Conservation (phyloP, 2,113 vertebrate genomes). For the Microcebus lehilahytsara region DNA sequence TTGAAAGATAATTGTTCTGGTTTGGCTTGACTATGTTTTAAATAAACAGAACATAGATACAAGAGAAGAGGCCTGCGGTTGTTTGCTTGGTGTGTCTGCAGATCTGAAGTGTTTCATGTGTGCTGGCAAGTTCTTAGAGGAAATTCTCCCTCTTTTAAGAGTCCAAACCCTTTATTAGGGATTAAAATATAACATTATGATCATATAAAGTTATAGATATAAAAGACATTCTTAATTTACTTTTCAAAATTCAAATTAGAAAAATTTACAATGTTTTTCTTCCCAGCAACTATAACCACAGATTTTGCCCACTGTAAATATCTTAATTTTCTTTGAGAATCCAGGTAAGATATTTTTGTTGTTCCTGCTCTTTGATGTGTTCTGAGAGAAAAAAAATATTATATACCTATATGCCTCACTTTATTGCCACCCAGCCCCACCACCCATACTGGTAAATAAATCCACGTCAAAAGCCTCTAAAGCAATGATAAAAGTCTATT, state of each 20-base stretch:
- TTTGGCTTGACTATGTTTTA: not conserved
- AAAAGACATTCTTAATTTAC: not conserved
- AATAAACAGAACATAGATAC: not conserved
- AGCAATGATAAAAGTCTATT: not conserved
- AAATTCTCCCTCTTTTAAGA: constrained; percentile 34
- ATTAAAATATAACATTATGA: constrained; percentile 6
- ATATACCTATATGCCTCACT: not conserved
- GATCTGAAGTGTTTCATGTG: not conserved
- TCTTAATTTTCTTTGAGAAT: constrained; percentile 17
- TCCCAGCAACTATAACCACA: not conserved
- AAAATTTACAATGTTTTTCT: constrained; percentile 4
- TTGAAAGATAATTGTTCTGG: not conserved
- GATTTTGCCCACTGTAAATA: not conserved
- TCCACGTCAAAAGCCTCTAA: not conserved
- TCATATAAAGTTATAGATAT: not conserved
- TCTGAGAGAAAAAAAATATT: not conserved
- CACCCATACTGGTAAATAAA: not conserved
- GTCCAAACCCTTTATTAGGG: not conserved
- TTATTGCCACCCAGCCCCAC: not conserved
- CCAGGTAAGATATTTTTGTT: not conserved
- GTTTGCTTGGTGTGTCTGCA: not conserved
- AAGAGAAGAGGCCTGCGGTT: not conserved
- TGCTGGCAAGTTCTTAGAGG: constrained; percentile 23
- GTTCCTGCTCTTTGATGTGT: not conserved
- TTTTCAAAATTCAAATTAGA: constrained; percentile 42